Base-by-base conservation (phyloP, 1,140 invertebrate genomes). In the Heliconius melpomene region DNA sequence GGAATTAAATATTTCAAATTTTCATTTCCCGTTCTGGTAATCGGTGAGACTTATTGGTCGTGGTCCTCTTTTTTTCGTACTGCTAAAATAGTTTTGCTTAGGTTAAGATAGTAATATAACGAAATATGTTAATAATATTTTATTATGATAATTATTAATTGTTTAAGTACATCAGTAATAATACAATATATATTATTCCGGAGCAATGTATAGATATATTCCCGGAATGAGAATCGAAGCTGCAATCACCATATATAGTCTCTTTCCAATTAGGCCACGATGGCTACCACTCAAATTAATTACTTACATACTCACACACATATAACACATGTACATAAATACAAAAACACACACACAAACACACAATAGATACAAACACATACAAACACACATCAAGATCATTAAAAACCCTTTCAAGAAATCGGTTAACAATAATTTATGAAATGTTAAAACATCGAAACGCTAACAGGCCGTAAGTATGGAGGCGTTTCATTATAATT, bases 401-500 rank as follows among this genome's bases (percentile, higher is more conserved):
- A 66, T 66, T 66, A 66, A 66, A 66, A 52, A 66, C 13, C 60
- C 60, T 66, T 66, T 66, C 60, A 66, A 66, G 60, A 72, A 72
- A 72, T 72, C 32, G 71, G 29, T 38, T 38, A 72, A 72, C 20
- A 72, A 72, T 72, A 72, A 72, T 38, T 72, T 80, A 71, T 40
- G 18, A 77, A 77, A 66, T 29, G 54, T 32, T 50, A 77, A 77
- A 74, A 66, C 20, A 74, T 73, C 72, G 40, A 76, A 57, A 36
- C 29, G 9, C 26, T 40, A 79, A 40, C 74, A 66, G 18, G 46
- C 54, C 77, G 72, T 60, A 57, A 71, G 72, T 60, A 75, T 78
- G 78, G 78, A 80, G 81, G 85, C 79, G 85, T 84, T 72, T 57
- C 74, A 46, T 74, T 77, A 82, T 83, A 83, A 84, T 86, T 85